Evolutionary conservation across 2,888 invertebrate species (phyloP).

Genomic region (Cepaea hortensis): DNA sequence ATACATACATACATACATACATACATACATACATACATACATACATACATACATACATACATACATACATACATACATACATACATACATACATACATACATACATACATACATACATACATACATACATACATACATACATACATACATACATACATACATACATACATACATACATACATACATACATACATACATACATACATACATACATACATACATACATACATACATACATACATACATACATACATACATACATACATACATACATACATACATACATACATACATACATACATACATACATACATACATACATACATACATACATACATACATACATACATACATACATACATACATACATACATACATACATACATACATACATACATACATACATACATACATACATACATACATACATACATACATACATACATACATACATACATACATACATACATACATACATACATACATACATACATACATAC

Average conservation of each 20-base stretch:
- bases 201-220: too few species aligned
- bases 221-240: background rate
- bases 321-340: too few species aligned
- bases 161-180: background rate
- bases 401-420: background rate
- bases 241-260: background rate
- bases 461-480: background rate
- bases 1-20: background rate
- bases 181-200: background rate
- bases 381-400: background rate
- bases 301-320: background rate
- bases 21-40: background rate
- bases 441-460: background rate
- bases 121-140: background rate
- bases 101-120: too few species aligned
- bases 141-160: background rate
- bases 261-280: background rate
- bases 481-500: background rate
- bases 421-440: too few species aligned
- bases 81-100: too few species aligned
- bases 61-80: background rate
- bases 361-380: background rate
- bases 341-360: background rate
- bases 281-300: background rate
- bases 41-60: background rate